Percentiles rank a stretch among this genome's conserved stretches.
Evolutionary conservation across 2,888 invertebrate genomes (phyloP).

Genomic region (Chesias legatella): DNA sequence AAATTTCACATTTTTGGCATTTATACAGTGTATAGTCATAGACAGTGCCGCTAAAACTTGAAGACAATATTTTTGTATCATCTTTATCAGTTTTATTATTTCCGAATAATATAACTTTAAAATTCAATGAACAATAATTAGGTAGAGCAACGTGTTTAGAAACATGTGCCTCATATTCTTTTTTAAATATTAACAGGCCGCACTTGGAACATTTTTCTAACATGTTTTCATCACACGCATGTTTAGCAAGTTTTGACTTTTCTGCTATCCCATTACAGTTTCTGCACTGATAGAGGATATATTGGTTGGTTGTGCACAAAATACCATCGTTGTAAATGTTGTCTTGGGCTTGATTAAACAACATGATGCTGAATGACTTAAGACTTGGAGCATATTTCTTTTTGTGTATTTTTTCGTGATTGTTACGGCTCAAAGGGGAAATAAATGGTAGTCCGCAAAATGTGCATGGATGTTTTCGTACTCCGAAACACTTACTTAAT

Average conservation of each 20-base stretch:
- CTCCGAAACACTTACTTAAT: conserved; percentile 36
- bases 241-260: conserved; percentile 36
- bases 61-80: conserved; percentile 5
- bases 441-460: conserved; percentile 48
- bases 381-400: conserved; percentile 23
- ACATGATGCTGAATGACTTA: conserved; percentile 46
- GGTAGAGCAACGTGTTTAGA: conserved; percentile 45
- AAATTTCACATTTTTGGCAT: conserved; percentile 51
- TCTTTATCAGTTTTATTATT: conserved; percentile 14
- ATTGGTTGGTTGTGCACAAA: conserved; percentile 30
- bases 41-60: conserved; percentile 44
- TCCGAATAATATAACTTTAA: conserved; percentile 55
- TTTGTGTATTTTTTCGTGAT: conserved; percentile 50
- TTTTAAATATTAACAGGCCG: conserved; percentile 40
- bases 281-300: conserved; percentile 57
- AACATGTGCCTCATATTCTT: conserved; percentile 43
- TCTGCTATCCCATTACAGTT: conserved; percentile 49
- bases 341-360: conserved; percentile 49
- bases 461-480: conserved; percentile 45
- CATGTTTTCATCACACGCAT: conserved; percentile 35
- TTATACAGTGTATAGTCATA: conserved; percentile 54
- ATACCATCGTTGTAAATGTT: conserved; percentile 38
- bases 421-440: conserved; percentile 33
- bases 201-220: conserved; percentile 49
- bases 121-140: conserved; percentile 43